phyloP scores from a whole-genome alignment of 92 coral and sea anemone genomes.

The Phenganax subtilis region DNA sequence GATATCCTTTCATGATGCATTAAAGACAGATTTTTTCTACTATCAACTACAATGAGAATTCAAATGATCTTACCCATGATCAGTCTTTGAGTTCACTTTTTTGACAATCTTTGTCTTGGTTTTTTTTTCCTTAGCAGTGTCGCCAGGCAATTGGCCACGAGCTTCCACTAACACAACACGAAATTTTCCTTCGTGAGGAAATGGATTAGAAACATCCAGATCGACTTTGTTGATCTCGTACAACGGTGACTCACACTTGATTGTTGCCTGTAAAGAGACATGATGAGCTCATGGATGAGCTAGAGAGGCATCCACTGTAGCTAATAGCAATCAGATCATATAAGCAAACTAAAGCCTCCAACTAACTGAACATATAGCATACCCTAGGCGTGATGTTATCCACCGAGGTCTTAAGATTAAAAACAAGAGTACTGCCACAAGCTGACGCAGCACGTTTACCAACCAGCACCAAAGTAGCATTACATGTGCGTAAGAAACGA shows the following conservation, averaged over 20 bases:
- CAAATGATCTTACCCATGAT: conserved; percentile 71
- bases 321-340: not conserved
- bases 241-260: conserved; percentile 93
- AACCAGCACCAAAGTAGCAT: conserved; percentile 80
- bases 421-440: conserved; percentile 89
- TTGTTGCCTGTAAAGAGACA: conserved; percentile 70
- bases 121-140: conserved; percentile 42
- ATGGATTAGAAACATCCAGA: conserved; percentile 89
- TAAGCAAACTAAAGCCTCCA: not conserved
- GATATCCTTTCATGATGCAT: no score
- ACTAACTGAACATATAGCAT: not conserved
- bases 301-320: no score
- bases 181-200: conserved; percentile 71
- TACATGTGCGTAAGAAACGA: conserved; percentile 88
- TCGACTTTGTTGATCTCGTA: conserved; percentile 83
- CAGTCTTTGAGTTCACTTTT: conserved; percentile 74
- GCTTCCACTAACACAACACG: conserved; percentile 97
- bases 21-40: no score
- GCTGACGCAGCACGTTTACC: conserved; percentile 92
- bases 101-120: conserved; percentile 61
- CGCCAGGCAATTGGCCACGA: conserved; percentile 64
- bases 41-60: not conserved
- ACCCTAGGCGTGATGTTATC: conserved; percentile 92
- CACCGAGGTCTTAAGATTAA: conserved; percentile 82
- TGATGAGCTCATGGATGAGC: no score